A percentile compares a stretch with the other conserved stretches of the same genome.
Conservation (phyloP, 1,140 invertebrate genomes). For the Aricia agestis region DNA sequence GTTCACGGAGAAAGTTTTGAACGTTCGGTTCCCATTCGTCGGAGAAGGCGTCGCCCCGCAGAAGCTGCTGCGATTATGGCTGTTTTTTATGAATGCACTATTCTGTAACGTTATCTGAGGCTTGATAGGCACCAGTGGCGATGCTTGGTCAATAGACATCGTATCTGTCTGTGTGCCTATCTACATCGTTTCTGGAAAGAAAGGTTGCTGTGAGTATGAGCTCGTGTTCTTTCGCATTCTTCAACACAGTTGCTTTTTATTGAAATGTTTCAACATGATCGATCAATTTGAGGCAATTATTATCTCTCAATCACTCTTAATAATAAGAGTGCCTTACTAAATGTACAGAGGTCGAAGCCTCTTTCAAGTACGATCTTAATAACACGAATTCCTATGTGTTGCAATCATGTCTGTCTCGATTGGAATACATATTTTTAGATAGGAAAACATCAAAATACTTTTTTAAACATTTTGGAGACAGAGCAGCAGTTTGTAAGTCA, state of each 20-base stretch:
- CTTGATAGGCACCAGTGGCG: constrained; percentile 73
- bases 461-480: no score
- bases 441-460: no score
- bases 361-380: background rate
- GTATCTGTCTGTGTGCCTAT: constrained; percentile 59
- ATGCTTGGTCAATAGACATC: constrained; percentile 75
- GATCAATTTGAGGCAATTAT: constrained; percentile 26
- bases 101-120: constrained; percentile 71
- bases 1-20: constrained; percentile 72
- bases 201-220: constrained; percentile 35
- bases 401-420: background rate
- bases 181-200: constrained; percentile 72
- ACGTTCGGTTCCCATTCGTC: constrained; percentile 63
- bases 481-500: no score
- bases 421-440: background rate
- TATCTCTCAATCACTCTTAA: background rate
- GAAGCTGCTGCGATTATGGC: constrained; percentile 71
- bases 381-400: background rate
- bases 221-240: constrained; percentile 36
- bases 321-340: constrained; percentile 9
- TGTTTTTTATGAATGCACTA: constrained; percentile 73
- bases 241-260: constrained; percentile 52
- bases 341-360: background rate
- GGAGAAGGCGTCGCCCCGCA: constrained; percentile 66
- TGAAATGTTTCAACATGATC: constrained; percentile 4